These are phyloP conservation scores for Dendrocopos noguchii DNA, from an alignment of 2,113 vertebrate species.

Conservation along the genomic window DNA sequence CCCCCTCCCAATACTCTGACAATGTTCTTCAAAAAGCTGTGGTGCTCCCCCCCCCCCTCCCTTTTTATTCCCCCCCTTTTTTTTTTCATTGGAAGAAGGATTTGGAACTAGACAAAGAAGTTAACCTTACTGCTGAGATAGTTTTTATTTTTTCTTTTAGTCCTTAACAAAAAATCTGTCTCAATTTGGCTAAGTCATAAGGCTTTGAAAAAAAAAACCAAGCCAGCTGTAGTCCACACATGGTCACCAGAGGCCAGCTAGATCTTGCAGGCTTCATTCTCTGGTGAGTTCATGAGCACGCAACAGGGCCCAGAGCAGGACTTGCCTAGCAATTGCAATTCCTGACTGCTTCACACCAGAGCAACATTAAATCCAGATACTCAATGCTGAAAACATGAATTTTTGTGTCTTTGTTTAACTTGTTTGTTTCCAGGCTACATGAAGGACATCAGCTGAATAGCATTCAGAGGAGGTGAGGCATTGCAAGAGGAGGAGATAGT, in stretches of 20 bases:
- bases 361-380: not conserved
- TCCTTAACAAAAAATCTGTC: not conserved
- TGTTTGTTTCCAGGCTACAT: not conserved
- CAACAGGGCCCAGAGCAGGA: not conserved
- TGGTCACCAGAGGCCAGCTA: slow-evolving; percentile 2
- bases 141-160: not conserved
- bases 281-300: not conserved
- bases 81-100: not conserved
- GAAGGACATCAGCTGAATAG: not conserved
- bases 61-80: not conserved
- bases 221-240: slow-evolving; percentile 21
- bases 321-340: not conserved
- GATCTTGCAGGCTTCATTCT: not conserved
- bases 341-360: not conserved
- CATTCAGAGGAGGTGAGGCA: not conserved
- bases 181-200: slow-evolving; percentile 1
- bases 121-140: not conserved
- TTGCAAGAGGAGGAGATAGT: not conserved
- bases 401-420: not conserved
- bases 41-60: not conserved
- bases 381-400: not conserved
- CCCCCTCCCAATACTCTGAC: not conserved
- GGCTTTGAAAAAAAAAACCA: slow-evolving; percentile 23
- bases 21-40: not conserved
- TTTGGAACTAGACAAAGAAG: slow-evolving; percentile 12